Evolutionary conservation across 2,888 invertebrate genomes (phyloP).

Genomic region (Xylocampa areola): DNA sequence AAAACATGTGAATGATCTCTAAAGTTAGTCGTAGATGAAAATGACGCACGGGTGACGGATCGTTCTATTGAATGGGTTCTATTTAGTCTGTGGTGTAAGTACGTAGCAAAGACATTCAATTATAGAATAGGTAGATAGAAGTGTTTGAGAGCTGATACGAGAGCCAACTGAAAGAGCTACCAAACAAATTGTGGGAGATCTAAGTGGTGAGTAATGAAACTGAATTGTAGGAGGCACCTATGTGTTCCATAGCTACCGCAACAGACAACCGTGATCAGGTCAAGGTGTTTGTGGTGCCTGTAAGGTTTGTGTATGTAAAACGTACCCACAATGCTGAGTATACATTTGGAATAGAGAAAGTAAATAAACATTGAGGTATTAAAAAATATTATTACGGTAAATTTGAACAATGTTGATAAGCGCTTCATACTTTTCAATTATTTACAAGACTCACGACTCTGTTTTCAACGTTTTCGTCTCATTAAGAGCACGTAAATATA

Average conservation of each 20-base stretch:
- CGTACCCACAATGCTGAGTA: too few species aligned
- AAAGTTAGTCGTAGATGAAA: conserved; percentile 61
- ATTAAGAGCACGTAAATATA: conserved; percentile 12
- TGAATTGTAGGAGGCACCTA: conserved; percentile 17
- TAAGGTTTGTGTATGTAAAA: too few species aligned
- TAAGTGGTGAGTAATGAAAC: conserved; percentile 31
- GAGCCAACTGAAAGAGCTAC: conserved; percentile 28
- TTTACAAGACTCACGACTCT: conserved; percentile 30
- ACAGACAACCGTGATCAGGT: too few species aligned
- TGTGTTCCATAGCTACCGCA: conserved; percentile 21
- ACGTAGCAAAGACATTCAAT: too few species aligned
- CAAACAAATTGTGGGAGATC: conserved; percentile 23
- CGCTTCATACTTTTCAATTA: conserved; percentile 14
- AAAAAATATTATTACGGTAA: background rate
- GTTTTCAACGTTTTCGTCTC: conserved; percentile 20
- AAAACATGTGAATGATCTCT: conserved; percentile 63
- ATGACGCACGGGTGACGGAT: conserved; percentile 62
- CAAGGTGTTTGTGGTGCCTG: too few species aligned
- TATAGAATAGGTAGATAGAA: too few species aligned
- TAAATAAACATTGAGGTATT: conserved; percentile 1
- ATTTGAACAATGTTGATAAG: conserved; percentile 34
- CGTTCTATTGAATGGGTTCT: conserved; percentile 43
- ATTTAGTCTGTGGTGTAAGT: conserved; percentile 45
- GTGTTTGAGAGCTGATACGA: conserved; percentile 13
- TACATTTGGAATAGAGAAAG: too few species aligned